Base-by-base conservation (phyloP, 2,888 invertebrate genomes). In the Cantharis lateralis region DNA sequence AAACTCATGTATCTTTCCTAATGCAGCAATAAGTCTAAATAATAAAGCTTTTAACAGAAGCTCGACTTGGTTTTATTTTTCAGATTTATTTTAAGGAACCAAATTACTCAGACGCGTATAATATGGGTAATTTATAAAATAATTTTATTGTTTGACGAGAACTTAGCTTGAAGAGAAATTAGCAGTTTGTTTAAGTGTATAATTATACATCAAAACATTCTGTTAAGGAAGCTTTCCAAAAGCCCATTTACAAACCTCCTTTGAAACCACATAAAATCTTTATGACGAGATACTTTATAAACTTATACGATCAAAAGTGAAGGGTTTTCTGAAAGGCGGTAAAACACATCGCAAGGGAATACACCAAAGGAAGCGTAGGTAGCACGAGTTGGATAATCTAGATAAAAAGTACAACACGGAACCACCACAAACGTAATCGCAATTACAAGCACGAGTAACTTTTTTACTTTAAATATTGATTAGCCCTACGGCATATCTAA, bases 301-400 rank as follows among this genome's bases (percentile, higher is more conserved):
- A 76, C 72, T 72, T 76, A 28, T 64, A 72, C 72, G 72, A 76
- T 76, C 69, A 72, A 69, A 76, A 70, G 71, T 75, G 63, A 64
- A 71, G 72, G 64, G 66, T 64, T 71, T 75, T 70, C 48, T 48
- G 69, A 20, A 68, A 26, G 28, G 24, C 68, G 62, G 74, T 71
- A 77, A 71, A 76, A 63, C 68, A 62, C 48, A 15, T 77, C 70
- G 70, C 73, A 68, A 66, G 70, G 70, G 68, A 24, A 70, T 73
- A 77, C 72, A 71, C 71, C 72, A 68, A 68, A 61, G 16, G 62
- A 71, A 71, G 62, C 66, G 70, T 61, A 62, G 75, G 61, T 48
- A 48, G 71, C 11, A 62, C 71, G 62, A 62, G 71, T 75, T 75
- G 62, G 70, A 75, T 76, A 72, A 76, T 72, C 68, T 72, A 76